These are phyloP conservation scores for Laterallus jamaicensis DNA, from an alignment of 2,113 vertebrate species.

Conservation along the genomic window DNA sequence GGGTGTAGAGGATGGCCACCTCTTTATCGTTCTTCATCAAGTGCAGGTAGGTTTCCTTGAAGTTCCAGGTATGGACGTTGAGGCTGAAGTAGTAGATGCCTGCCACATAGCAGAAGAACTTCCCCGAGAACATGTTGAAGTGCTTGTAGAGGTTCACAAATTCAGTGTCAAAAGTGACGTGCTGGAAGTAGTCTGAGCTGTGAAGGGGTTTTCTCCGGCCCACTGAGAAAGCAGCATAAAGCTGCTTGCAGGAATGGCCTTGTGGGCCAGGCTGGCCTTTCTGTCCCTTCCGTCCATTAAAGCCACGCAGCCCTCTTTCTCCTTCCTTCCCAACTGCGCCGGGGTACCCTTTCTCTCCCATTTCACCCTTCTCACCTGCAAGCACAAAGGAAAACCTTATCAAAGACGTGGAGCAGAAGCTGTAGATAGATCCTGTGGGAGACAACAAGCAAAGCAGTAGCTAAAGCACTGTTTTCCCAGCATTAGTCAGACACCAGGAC, in stretches of 20 bases:
- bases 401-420: fast-evolving
- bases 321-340: constrained; percentile 79
- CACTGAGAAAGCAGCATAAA: constrained; percentile 83
- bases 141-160: constrained; percentile 85
- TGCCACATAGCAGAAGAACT: constrained; percentile 82
- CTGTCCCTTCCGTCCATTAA: constrained; percentile 80
- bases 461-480: fast-evolving
- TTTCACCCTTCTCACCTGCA: constrained; percentile 84
- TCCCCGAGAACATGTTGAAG: constrained; percentile 88
- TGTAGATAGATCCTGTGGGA: neutral
- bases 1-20: constrained; percentile 82
- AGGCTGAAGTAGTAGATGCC: constrained; percentile 88
- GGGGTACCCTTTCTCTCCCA: constrained; percentile 74
- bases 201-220: constrained; percentile 82
- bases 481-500: neutral
- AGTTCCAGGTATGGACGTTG: constrained; percentile 88
- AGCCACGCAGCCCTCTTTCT: constrained; percentile 61
- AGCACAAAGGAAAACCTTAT: neutral
- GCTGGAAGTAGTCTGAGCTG: constrained; percentile 81
- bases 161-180: constrained; percentile 81
- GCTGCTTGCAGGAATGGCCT: constrained; percentile 80
- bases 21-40: constrained; percentile 81
- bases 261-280: constrained; percentile 81
- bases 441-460: neutral
- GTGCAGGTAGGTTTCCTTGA: constrained; percentile 89